phyloP scores from a whole-genome alignment of 2,888 invertebrate species.

The Erannis defoliaria region DNA sequence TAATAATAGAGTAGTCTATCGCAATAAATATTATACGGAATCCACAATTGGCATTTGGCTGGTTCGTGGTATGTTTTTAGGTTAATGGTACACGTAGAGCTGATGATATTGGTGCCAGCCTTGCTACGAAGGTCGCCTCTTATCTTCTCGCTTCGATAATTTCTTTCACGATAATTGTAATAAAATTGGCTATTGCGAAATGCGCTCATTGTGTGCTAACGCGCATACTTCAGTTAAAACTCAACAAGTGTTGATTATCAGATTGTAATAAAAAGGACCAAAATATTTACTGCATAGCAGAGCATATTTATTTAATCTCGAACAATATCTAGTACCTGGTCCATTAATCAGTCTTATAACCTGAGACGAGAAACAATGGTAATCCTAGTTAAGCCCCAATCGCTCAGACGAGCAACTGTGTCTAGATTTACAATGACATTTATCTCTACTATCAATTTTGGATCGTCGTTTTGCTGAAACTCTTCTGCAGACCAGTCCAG shows the following conservation, averaged over 20 bases:
- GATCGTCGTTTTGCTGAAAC: slow-evolving; percentile 11
- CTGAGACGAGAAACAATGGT: slow-evolving; percentile 37
- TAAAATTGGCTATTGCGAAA: slow-evolving; percentile 49
- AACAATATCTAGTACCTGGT: slow-evolving; percentile 4
- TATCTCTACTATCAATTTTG: slow-evolving; percentile 20
- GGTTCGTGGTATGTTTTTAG: slow-evolving; percentile 51
- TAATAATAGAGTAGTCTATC: not conserved
- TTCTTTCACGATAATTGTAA: slow-evolving; percentile 47
- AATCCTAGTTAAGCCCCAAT: slow-evolving; percentile 22
- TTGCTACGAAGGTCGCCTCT: slow-evolving; percentile 55
- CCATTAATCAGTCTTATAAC: slow-evolving; percentile 47
- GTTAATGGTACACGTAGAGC: slow-evolving; percentile 52
- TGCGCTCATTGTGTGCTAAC: slow-evolving; percentile 36
- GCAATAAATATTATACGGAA: slow-evolving; percentile 20
- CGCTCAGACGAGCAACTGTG: slow-evolving; percentile 14
- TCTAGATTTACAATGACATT: slow-evolving; percentile 27
- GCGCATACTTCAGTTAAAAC: slow-evolving; percentile 9
- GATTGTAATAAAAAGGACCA: not conserved
- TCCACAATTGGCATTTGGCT: slow-evolving; percentile 43
- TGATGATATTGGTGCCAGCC: slow-evolving; percentile 55
- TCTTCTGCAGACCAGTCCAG: slow-evolving; percentile 23
- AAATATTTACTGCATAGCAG: not conserved
- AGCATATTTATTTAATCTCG: not conserved
- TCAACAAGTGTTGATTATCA: not conserved
- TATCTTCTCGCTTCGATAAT: slow-evolving; percentile 54